These are phyloP conservation scores for Eupithecia centaureata DNA, from an alignment of 2,888 invertebrate genomes.

Conservation along the genomic window DNA sequence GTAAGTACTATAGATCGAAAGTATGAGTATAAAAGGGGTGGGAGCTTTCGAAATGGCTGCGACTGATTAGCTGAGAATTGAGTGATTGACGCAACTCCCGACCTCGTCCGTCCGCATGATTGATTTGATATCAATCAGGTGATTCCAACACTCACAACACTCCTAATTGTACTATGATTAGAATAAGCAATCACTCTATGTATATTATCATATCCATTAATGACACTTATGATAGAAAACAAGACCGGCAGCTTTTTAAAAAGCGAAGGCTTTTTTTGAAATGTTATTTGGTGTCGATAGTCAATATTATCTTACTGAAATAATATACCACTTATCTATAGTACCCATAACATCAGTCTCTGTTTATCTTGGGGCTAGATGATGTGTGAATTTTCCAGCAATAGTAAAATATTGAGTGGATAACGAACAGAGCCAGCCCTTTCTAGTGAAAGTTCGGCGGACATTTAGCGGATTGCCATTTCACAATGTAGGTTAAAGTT, in stretches of 20 bases:
- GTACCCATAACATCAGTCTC: too few relatives aligned
- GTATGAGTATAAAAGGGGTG: conserved; percentile 25
- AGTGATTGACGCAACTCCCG: conserved; percentile 30
- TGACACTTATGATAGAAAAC: neutral
- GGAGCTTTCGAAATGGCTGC: conserved; percentile 43
- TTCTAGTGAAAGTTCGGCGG: conserved; percentile 51
- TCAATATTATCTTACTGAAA: neutral
- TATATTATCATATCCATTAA: neutral
- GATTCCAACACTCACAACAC: conserved; percentile 11
- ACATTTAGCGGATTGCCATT: conserved; percentile 51
- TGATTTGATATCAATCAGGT: conserved; percentile 26
- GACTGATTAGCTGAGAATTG: conserved; percentile 41
- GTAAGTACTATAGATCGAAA: conserved; percentile 18
- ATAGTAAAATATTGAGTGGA: conserved; percentile 1
- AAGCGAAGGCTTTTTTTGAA: neutral
- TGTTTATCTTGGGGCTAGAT: too few relatives aligned
- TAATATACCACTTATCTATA: too few relatives aligned
- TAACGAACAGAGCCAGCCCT: conserved; percentile 40
- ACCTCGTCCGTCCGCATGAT: conserved; percentile 19
- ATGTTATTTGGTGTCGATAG: neutral
- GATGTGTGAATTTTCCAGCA: too few relatives aligned
- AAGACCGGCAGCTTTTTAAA: neutral
- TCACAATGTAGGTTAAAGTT: conserved; percentile 50
- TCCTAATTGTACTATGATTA: neutral
- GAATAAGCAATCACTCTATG: neutral